These are phyloP conservation scores for Hippocampus kuda DNA, from an alignment of 2,797 vertebrate genomes.

Conservation along the genomic window DNA sequence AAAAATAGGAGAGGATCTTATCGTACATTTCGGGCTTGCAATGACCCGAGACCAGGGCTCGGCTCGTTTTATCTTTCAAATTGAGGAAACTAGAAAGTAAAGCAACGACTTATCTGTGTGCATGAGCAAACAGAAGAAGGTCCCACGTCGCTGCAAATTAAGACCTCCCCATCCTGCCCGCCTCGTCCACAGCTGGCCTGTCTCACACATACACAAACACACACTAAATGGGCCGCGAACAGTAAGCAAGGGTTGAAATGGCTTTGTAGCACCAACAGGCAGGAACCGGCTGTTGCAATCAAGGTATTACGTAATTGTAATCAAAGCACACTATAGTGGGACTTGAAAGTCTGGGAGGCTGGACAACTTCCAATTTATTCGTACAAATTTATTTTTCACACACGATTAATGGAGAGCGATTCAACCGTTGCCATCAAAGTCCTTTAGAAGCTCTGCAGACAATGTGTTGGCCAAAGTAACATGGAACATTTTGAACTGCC, in stretches of 20 bases:
- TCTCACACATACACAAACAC: slow-evolving; percentile 4
- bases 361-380: neutral
- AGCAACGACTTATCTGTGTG: slow-evolving; percentile 49
- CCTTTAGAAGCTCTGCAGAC: no score
- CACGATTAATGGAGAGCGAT: neutral
- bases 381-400: neutral
- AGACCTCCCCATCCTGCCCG: neutral
- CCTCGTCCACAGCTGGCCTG: slow-evolving; percentile 15
- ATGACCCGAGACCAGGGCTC: slow-evolving; percentile 30
- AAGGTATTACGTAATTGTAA: slow-evolving; percentile 25
- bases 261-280: slow-evolving; percentile 12
- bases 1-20: slow-evolving; percentile 7
- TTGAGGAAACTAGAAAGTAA: slow-evolving; percentile 60
- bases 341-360: neutral
- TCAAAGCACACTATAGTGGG: slow-evolving; percentile 1
- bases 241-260: slow-evolving; percentile 8
- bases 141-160: slow-evolving; percentile 32
- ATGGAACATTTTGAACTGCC: no score
- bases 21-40: slow-evolving; percentile 20
- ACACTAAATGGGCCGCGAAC: slow-evolving; percentile 17
- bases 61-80: slow-evolving; percentile 55
- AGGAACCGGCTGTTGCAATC: slow-evolving; percentile 6
- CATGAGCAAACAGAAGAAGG: slow-evolving; percentile 34
- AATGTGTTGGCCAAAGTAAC: neutral
- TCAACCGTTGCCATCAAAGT: neutral